Percentiles rank a stretch among this genome's conserved stretches.
Conservation (phyloP, 2,113 vertebrate species). For the Bambusicola thoracicus region DNA sequence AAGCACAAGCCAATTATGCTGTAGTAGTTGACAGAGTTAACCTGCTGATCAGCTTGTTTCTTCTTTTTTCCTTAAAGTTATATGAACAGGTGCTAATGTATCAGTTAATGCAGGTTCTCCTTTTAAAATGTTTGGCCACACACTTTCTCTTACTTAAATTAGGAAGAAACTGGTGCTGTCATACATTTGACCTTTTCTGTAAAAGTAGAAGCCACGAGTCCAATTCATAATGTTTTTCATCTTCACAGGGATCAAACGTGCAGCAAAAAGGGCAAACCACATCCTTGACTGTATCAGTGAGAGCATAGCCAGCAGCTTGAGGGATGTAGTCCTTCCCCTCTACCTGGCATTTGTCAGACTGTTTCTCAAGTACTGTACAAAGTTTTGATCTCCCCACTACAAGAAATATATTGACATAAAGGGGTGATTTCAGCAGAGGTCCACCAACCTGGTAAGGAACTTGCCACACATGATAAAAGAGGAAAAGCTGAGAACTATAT, state of each 20-base stretch:
- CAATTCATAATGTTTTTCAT: not conserved
- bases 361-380: not conserved
- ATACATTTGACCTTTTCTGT: not conserved
- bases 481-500: not conserved
- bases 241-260: not conserved
- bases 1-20: not conserved
- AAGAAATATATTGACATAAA: not conserved
- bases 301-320: not conserved
- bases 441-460: not conserved
- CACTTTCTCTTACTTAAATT: not conserved
- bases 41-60: not conserved
- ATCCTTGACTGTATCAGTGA: accelerated
- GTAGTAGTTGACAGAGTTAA: not conserved
- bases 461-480: no score
- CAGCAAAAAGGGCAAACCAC: not conserved
- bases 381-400: not conserved
- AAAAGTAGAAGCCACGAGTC: not conserved
- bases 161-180: not conserved
- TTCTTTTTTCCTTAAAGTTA: not conserved
- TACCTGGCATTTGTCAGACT: not conserved
- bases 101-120: not conserved
- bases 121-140: not conserved
- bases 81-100: not conserved
- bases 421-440: not conserved
- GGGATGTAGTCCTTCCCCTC: not conserved